A percentile compares a stretch with the other conserved stretches of the same genome.
Conservation (phyloP, 2,113 vertebrate genomes). For the Fulmarus glacialis region DNA sequence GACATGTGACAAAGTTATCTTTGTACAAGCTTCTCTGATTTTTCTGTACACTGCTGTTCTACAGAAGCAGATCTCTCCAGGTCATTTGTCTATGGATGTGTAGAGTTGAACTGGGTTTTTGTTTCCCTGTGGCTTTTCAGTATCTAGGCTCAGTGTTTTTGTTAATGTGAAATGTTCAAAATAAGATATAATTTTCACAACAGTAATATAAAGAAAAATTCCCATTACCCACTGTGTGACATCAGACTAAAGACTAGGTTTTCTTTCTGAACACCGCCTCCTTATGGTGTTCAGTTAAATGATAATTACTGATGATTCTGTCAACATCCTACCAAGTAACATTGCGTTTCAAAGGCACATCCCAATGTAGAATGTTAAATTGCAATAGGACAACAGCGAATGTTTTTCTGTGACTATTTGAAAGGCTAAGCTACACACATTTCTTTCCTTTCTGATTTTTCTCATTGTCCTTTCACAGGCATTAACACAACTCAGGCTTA, state of each 20-base stretch:
- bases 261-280: not conserved
- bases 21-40: not conserved
- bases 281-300: not conserved
- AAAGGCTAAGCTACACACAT: not conserved
- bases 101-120: not conserved
- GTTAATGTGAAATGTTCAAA: not conserved
- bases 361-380: not conserved
- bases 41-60: not conserved
- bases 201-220: not conserved
- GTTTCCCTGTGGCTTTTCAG: not conserved
- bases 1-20: not conserved
- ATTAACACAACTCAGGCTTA: not conserved
- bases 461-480: constrained; percentile 46
- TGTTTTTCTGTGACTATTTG: not conserved
- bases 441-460: constrained; percentile 33
- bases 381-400: not conserved
- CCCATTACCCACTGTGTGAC: not conserved
- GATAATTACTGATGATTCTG: not conserved
- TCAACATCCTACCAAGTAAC: not conserved
- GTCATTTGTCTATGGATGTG: not conserved
- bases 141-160: not conserved
- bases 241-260: not conserved
- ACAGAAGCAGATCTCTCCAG: not conserved
- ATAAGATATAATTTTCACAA: not conserved
- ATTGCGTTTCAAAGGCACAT: constrained; percentile 17